These are phyloP conservation scores for Haemorhous mexicanus DNA, from an alignment of 2,113 vertebrate species.

Conservation along the genomic window DNA sequence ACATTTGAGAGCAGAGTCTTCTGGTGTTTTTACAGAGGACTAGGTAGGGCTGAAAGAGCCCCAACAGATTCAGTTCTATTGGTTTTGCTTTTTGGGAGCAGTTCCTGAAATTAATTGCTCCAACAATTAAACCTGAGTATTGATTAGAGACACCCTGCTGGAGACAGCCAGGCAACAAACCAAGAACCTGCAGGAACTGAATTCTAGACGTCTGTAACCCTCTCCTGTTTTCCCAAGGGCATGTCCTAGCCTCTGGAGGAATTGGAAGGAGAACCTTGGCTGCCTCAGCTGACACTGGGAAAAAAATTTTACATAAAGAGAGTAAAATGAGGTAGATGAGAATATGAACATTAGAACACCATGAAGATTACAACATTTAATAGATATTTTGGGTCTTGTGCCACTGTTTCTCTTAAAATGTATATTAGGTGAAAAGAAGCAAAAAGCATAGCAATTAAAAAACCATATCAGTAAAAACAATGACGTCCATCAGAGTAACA, in stretches of 20 bases:
- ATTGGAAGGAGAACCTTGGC: neutral
- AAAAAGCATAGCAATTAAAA: neutral
- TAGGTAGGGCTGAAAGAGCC: neutral
- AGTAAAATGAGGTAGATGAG: neutral
- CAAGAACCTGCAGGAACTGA: neutral
- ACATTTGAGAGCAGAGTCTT: rapidly evolving
- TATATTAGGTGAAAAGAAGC: neutral
- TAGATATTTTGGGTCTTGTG: neutral
- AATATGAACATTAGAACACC: neutral
- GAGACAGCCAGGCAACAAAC: neutral
- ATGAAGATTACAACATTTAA: neutral
- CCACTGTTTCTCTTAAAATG: neutral
- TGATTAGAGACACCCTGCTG: neutral
- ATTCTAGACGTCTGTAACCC: neutral
- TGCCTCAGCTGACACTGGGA: neutral
- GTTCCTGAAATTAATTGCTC: neutral
- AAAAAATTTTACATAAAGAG: neutral
- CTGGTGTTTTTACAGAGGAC: neutral
- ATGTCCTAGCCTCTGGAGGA: neutral
- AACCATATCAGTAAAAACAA: neutral
- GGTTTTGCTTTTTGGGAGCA: neutral
- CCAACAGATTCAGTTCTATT: neutral
- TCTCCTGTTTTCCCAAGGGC: neutral
- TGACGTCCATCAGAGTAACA: neutral
- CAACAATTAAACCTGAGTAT: neutral